Base-by-base conservation (phyloP, 1,140 invertebrate species). In the Neuroterus valhalla region DNA sequence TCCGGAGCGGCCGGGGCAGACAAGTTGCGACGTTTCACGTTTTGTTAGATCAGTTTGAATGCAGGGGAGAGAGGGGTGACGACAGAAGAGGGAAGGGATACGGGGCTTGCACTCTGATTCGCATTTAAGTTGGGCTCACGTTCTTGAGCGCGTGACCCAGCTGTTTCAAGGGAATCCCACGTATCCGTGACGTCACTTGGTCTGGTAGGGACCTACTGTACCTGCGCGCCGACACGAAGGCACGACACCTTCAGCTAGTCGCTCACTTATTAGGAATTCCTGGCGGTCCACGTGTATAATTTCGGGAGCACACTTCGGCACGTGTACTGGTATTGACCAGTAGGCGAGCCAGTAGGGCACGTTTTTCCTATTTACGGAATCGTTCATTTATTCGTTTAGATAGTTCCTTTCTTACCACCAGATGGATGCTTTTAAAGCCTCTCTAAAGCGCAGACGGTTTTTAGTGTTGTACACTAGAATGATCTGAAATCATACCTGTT, bases 111-210 rank as follows among this genome's bases (percentile, higher is more conserved):
- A 4, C 26, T 26, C 31, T 38, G 31, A 38, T 38, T 10, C 31
- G 31, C 6, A 38, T 38, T 5, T 38, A 38, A 10, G 31, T 8
- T 38, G 31, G 26, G 11, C 26, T 31, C 23, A 31, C 26, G 23
- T 62, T 62, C 55, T 38, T 31, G 55, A 14, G 55, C 55, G 31
- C 55, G 55, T 62, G 55, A 62, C 55, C 55, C 55, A 62, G 55
- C 55, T 62, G 26, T 23, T 62, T 14, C 55, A 62, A 26, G 55
- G 55, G 55, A 62, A 62, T 62, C 55, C 55, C 55, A 38, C 55
- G 55, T 38, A 38, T 62, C 55, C 31, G 11, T 38, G 55, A 62
- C 55, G 55, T 62, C 55, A 62, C 31, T 38, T 38, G 31, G 10
- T 38, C 31, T 38, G 31, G 31, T 38, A 38, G 31, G n/a, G n/a